Conservation (phyloP, 2,888 invertebrate species). For the Mesoligia furuncula region DNA sequence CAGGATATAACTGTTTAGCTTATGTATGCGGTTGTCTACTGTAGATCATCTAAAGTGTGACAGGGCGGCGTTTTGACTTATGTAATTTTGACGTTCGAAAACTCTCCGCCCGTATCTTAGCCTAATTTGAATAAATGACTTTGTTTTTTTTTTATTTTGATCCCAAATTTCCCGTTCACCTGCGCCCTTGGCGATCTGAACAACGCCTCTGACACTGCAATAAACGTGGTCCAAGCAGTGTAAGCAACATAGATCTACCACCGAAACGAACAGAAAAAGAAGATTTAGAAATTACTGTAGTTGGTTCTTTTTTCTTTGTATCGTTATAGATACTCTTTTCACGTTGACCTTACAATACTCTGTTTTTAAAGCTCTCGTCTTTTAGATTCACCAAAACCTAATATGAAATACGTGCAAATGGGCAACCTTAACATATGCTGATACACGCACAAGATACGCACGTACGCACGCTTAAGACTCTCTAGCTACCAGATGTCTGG, state of each 20-base stretch:
- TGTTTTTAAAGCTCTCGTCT: neutral
- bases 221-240: neutral
- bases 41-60: neutral
- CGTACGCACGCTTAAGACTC: neutral
- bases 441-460: neutral
- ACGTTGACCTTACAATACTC: neutral
- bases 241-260: neutral
- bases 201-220: neutral
- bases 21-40: neutral
- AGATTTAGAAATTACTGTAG: neutral
- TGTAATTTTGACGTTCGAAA: too few species aligned
- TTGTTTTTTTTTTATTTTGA: too few species aligned
- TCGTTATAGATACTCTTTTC: neutral
- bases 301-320: too few species aligned
- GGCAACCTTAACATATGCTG: neutral
- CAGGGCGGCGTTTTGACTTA: too few species aligned
- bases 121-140: too few species aligned
- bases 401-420: neutral
- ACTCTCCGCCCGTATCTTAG: too few species aligned
- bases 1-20: neutral
- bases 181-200: neutral
- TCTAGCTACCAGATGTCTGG: neutral
- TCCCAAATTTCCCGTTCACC: neutral
- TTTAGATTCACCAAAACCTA: neutral
- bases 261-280: neutral